Conservation (phyloP, 2,888 invertebrate species). For the Megalurothrips usitatus region DNA sequence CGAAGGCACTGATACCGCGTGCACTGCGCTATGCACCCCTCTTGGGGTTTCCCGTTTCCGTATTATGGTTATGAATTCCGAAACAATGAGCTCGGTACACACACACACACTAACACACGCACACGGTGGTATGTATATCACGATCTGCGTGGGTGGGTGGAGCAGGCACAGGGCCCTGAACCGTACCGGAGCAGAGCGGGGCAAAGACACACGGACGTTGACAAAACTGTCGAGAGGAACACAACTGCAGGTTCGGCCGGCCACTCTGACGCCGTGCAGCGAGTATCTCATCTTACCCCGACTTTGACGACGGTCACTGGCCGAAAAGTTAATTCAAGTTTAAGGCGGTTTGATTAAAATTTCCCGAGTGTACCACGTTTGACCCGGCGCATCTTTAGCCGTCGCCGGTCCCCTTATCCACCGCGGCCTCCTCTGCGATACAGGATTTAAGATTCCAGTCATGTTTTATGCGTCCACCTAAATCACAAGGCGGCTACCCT, state of each 20-base stretch:
- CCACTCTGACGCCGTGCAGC: too few relatives aligned
- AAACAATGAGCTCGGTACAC: neutral
- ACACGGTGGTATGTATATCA: neutral
- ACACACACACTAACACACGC: too few relatives aligned
- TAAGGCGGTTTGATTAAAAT: too few relatives aligned
- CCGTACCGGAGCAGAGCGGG: neutral
- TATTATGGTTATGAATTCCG: constrained; percentile 15
- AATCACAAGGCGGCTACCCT: neutral
- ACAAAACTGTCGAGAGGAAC: too few relatives aligned
- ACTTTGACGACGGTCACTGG: too few relatives aligned
- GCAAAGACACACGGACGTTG: neutral
- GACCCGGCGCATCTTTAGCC: neutral
- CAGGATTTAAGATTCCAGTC: neutral
- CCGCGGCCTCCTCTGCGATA: neutral
- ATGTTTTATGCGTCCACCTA: constrained; percentile 9
- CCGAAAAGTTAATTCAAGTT: too few relatives aligned
- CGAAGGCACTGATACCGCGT: neutral
- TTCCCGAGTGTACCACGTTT: neutral
- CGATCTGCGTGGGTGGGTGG: constrained; percentile 15
- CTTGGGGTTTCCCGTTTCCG: neutral
- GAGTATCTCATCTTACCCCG: too few relatives aligned
- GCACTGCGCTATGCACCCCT: too few relatives aligned
- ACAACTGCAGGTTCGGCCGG: too few relatives aligned
- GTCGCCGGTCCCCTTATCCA: neutral
- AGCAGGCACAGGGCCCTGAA: neutral